Evolutionary conservation across 2,888 invertebrate species (phyloP).

Genomic region (Amblyteles armatorius): DNA sequence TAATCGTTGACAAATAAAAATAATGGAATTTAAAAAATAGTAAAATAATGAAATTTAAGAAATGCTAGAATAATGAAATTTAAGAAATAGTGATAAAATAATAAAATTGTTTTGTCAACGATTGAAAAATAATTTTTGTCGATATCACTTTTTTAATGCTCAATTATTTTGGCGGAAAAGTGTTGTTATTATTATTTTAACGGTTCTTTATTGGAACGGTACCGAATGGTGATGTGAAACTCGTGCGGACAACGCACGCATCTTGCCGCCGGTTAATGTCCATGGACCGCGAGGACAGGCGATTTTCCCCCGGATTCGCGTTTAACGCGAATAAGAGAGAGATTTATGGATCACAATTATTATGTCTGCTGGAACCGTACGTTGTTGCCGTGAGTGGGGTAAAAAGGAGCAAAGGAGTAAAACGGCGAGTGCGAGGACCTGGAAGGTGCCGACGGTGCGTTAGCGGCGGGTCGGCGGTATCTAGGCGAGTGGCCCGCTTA

Average conservation of each 20-base stretch:
- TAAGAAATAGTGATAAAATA: neutral
- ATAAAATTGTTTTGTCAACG: neutral
- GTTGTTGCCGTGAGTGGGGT: conserved; percentile 29
- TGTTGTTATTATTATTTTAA: neutral
- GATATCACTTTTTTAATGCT: neutral
- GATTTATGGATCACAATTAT: conserved; percentile 30
- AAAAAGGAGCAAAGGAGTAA: conserved; percentile 57
- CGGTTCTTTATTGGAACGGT: neutral
- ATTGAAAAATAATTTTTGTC: neutral
- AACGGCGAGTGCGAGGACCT: conserved; percentile 54
- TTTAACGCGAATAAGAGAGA: conserved; percentile 6
- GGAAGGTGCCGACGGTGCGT: conserved; percentile 44
- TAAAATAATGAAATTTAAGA: too few species aligned
- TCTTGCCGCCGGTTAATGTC: conserved; percentile 12
- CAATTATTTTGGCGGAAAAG: neutral
- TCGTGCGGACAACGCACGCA: conserved; percentile 19
- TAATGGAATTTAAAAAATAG: neutral
- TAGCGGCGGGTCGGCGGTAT: conserved; percentile 60
- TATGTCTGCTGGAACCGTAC: conserved; percentile 41
- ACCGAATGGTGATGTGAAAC: neutral
- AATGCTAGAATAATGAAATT: too few species aligned
- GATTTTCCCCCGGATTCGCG: neutral
- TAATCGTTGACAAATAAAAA: neutral
- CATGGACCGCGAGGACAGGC: conserved; percentile 6
- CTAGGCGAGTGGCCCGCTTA: conserved; percentile 81